Evolutionary conservation across 2,888 invertebrate genomes (phyloP), one percentile per base, ranked within the genome.

Genomic region (Chrysodeixis includens): DNA sequence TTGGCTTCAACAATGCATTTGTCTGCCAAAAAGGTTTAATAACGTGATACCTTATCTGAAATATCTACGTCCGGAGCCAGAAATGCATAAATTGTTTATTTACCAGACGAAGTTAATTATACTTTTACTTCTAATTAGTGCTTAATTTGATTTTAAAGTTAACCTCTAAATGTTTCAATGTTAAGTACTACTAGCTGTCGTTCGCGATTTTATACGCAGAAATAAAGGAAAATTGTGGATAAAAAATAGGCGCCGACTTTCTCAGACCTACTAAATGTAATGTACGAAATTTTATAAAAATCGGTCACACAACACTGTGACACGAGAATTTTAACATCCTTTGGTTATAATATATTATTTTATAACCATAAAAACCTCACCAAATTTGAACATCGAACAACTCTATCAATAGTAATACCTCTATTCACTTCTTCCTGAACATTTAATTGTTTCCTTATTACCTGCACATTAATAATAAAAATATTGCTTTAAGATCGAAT

Each of bases 21-120:
- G 40, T 40, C n/a, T 40, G 40, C 40, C 40, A 40, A n/a, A 40
- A 40, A 40, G 40, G 40, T 40, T 35, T 35, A n/a, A 40, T 40
- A 40, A 40, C n/a, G 40, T 40, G n/a, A 35, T 3, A 40, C n/a
- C 7, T 9, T n/a, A 12, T 35, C 35, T 35, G 12, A 35, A 35
- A 1, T 35, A n/a, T 35, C 12, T 35, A 14, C 14, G 14, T 12
- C 35, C 14, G 35, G 35, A 35, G 35, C 14, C 14, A 35, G 6
- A 40, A 6, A n/a, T 40, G 40, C 40, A 40, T 40, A 40, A n/a
- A 40, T 40, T 40, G n/a, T n/a, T 40, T 40, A 40, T n/a, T 40
- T n/a, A 14, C 4, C 40, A n/a, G 40, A n/a, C 12, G 35, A 2
- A 35, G 14, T 32, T 35, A 35, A 14, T 14, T 12, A 14, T 35